Evolutionary conservation across 2,113 vertebrate genomes (phyloP).

Genomic region (Sinosuthora webbiana): DNA sequence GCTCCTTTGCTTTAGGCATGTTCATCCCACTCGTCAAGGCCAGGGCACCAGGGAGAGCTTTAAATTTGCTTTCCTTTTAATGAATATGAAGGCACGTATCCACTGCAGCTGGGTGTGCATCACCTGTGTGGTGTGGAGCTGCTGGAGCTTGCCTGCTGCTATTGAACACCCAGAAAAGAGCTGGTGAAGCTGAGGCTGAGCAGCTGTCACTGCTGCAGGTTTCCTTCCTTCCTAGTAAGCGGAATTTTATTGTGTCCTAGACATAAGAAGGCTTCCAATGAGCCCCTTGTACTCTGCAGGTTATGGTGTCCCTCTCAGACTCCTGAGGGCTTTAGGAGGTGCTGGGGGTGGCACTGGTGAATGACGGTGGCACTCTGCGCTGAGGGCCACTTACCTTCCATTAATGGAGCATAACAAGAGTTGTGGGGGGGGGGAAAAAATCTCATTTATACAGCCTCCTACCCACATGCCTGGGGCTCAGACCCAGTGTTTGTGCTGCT

Average conservation of each 20-base stretch:
- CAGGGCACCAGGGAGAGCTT: not conserved
- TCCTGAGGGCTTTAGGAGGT: not conserved
- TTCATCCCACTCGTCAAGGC: rapidly evolving
- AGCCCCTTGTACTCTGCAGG: not conserved
- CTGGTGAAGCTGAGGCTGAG: not conserved
- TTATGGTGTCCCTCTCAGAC: not conserved
- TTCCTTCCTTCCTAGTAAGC: not conserved
- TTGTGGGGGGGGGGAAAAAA: rapidly evolving
- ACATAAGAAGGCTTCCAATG: not conserved
- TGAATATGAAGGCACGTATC: not conserved
- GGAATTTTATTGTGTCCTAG: not conserved
- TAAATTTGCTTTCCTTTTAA: not conserved
- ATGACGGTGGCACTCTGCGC: not conserved
- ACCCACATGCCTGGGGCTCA: not conserved
- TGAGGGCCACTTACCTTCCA: not conserved
- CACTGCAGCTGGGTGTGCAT: not conserved
- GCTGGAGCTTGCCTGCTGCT: not conserved
- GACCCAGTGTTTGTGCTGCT: not conserved
- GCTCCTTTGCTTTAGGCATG: not conserved
- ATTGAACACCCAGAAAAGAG: not conserved
- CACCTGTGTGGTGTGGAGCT: not conserved
- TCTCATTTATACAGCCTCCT: not conserved
- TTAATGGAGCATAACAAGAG: not conserved
- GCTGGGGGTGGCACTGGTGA: not conserved
- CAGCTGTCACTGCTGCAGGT: not conserved